Conservation (phyloP, 2,113 vertebrate genomes). For the Pollimyrus isidori region DNA sequence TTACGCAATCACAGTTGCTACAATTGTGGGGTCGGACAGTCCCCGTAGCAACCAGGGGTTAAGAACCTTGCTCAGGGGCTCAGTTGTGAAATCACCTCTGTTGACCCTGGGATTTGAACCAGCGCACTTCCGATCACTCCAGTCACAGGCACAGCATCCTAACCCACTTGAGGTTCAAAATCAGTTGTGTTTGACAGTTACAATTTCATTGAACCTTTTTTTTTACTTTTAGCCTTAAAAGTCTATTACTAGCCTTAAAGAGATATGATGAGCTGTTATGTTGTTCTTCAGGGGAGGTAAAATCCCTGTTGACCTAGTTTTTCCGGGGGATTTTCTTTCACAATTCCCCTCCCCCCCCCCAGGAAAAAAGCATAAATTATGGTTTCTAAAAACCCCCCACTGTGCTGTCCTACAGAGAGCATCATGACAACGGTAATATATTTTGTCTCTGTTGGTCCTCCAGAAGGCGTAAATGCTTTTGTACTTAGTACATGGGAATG, state of each 20-base stretch:
- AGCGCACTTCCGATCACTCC: neutral
- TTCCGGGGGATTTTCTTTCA: constrained; percentile 32
- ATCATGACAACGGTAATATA: constrained; percentile 30
- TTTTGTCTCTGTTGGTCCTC: constrained; percentile 8
- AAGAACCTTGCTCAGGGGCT: neutral
- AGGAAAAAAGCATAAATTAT: constrained; percentile 40
- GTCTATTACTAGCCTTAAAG: neutral
- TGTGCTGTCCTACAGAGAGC: constrained; percentile 39
- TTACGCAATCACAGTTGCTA: neutral
- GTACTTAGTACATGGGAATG: constrained; percentile 18
- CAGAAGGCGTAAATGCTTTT: neutral
- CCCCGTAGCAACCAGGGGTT: neutral
- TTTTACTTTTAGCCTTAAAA: neutral
- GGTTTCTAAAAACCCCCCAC: constrained; percentile 34
- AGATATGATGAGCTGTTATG: neutral
- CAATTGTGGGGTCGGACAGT: neutral
- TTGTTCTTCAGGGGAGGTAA: constrained; percentile 11
- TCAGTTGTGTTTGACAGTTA: neutral
- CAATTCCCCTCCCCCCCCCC: neutral
- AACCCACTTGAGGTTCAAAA: neutral
- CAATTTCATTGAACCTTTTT: neutral
- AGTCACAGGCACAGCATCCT: neutral
- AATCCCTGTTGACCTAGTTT: constrained; percentile 24
- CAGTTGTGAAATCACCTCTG: neutral
- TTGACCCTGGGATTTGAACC: neutral